phyloP scores from a whole-genome alignment of 2,888 invertebrate species.

The Embidobia sp. region DNA sequence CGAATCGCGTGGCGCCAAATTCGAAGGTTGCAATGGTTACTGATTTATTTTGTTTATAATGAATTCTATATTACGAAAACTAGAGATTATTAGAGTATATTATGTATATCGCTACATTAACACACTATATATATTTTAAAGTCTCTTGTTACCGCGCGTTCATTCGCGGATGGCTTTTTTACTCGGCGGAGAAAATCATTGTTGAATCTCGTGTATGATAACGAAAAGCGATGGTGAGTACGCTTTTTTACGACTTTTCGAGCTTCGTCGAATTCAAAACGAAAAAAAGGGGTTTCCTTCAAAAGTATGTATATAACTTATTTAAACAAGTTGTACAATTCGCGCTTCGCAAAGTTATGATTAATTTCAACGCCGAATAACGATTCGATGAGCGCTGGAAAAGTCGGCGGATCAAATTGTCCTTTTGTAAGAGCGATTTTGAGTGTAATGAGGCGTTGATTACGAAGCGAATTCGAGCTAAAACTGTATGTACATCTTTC shows the following conservation, averaged over 20 bases:
- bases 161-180: conserved; percentile 79
- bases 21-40: conserved; percentile 51
- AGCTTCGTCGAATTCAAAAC: no score
- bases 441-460: conserved; percentile 73
- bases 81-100: conserved; percentile 80
- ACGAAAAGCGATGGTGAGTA: conserved; percentile 59
- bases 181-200: conserved; percentile 74
- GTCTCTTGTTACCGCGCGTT: conserved; percentile 78
- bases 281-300: no score
- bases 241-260: no score
- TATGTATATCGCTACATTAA: conserved; percentile 79
- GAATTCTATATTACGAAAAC: conserved; percentile 76
- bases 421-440: conserved; percentile 76
- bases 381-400: no score
- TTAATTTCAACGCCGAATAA: no score
- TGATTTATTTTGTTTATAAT: conserved; percentile 78
- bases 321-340: no score
- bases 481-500: conserved; percentile 68
- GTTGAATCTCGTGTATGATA: conserved; percentile 80
- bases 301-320: no score
- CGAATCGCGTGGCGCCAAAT: neutral
- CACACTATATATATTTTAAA: conserved; percentile 75
- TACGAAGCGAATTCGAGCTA: conserved; percentile 73
- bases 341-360: conserved; percentile 40
- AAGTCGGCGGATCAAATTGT: no score